Evolutionary conservation across 2,797 vertebrate species (phyloP).

Genomic region (Oryzias dopingdopingensis): DNA sequence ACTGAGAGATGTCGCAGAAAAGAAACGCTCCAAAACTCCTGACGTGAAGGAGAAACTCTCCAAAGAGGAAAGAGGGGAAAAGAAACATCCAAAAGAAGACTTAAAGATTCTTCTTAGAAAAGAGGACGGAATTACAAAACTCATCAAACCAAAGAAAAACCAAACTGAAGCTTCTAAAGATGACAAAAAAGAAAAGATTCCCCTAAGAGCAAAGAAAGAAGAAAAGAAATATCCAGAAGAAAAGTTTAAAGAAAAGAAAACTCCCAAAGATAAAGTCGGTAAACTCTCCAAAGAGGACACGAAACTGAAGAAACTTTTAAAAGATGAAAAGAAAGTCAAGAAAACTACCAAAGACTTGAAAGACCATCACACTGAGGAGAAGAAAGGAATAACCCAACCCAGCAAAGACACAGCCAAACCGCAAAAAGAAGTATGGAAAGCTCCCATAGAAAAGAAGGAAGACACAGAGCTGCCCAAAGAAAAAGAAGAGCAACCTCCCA

Average conservation of each 20-base stretch:
- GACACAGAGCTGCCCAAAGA: background rate
- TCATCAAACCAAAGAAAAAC: background rate
- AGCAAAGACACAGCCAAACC: background rate
- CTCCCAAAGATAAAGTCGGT: background rate
- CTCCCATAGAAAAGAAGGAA: background rate
- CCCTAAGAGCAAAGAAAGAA: background rate
- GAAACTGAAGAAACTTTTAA: background rate
- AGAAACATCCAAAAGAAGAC: background rate
- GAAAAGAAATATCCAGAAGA: slow-evolving; percentile 4
- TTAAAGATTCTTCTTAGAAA: background rate
- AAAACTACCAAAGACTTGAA: background rate
- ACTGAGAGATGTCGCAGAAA: rapidly evolving
- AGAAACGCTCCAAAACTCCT: background rate
- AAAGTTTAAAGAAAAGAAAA: background rate
- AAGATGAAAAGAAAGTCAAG: background rate
- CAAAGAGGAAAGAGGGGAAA: background rate
- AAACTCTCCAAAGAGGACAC: background rate
- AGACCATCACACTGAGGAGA: background rate
- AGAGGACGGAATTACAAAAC: background rate
- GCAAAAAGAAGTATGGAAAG: background rate
- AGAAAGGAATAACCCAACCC: too few relatives aligned
- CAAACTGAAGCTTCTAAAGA: background rate
- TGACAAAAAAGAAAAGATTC: background rate
- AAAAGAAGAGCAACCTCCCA: background rate
- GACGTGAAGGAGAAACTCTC: background rate